These are phyloP conservation scores for Aegithalos caudatus DNA, from an alignment of 2,113 vertebrate species.

Conservation along the genomic window DNA sequence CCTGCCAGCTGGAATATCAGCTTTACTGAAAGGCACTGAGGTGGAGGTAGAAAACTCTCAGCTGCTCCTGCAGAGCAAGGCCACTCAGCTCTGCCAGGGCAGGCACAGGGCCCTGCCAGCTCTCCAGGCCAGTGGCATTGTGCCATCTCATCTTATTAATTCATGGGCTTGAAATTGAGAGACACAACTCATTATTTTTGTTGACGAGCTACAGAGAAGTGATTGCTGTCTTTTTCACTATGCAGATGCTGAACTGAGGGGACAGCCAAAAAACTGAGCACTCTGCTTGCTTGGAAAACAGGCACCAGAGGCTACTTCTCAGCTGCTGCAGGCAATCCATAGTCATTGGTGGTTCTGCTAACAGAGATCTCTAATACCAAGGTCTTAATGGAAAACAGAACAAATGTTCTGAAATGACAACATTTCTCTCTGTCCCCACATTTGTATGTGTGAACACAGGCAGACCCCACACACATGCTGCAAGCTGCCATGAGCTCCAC, in stretches of 20 bases:
- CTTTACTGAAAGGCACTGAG: not conserved
- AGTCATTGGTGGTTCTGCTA: not conserved
- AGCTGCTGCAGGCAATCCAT: not conserved
- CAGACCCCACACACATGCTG: not conserved
- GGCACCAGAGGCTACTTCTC: not conserved
- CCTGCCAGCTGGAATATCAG: not conserved
- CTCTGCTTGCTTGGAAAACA: not conserved
- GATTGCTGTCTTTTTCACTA: not conserved
- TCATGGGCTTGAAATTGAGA: not conserved
- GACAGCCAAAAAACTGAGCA: not conserved
- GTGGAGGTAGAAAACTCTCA: not conserved
- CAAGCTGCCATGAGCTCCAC: not conserved
- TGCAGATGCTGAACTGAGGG: not conserved
- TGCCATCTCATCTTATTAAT: not conserved
- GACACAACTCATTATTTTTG: not conserved
- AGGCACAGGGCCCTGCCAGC: not conserved
- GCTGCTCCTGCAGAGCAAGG: accelerated
- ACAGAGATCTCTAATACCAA: not conserved
- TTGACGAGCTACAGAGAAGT: not conserved
- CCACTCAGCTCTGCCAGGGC: not conserved
- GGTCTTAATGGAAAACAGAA: not conserved
- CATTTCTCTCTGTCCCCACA: not conserved
- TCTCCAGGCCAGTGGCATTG: not conserved
- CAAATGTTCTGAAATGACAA: not conserved
- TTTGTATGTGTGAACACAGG: not conserved